A percentile compares a stretch with the other conserved stretches of the same genome.
phyloP scores from a whole-genome alignment of 92 coral and sea anemone genomes.

The Phenganax marumi region DNA sequence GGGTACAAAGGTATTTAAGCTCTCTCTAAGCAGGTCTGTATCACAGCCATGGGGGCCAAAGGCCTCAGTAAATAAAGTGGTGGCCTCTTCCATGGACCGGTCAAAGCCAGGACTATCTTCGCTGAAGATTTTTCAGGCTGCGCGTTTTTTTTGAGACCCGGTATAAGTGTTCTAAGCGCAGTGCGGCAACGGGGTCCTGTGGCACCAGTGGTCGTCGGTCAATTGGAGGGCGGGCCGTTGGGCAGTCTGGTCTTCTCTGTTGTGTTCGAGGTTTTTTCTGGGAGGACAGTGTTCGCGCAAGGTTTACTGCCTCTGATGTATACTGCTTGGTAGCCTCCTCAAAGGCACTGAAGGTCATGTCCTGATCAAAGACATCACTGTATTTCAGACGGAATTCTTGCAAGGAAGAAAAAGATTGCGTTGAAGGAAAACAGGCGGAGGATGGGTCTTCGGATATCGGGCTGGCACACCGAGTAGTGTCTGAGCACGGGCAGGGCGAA shows the following conservation, averaged over 20 bases:
- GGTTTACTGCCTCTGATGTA: neutral
- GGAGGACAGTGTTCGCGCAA: neutral
- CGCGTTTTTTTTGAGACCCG: constrained; percentile 15
- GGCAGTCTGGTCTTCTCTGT: neutral
- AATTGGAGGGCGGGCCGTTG: neutral
- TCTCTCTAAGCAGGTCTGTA: neutral
- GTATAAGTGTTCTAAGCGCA: neutral
- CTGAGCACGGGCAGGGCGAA: neutral
- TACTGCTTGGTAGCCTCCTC: neutral
- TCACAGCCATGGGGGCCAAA: neutral
- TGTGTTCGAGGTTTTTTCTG: neutral
- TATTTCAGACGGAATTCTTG: neutral
- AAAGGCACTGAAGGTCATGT: neutral
- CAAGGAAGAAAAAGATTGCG: neutral
- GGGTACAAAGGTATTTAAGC: neutral
- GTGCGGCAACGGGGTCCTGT: neutral
- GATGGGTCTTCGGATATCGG: neutral
- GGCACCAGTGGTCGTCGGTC: neutral
- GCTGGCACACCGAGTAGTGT: neutral
- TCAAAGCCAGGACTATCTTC: neutral
- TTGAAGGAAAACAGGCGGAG: neutral
- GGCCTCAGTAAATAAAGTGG: neutral
- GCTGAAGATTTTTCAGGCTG: neutral
- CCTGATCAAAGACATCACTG: neutral
- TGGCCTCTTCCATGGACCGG: neutral